Percentiles rank a stretch among this genome's conserved stretches.
Conservation (phyloP, 2,113 vertebrate species). For the Lontra canadensis region DNA sequence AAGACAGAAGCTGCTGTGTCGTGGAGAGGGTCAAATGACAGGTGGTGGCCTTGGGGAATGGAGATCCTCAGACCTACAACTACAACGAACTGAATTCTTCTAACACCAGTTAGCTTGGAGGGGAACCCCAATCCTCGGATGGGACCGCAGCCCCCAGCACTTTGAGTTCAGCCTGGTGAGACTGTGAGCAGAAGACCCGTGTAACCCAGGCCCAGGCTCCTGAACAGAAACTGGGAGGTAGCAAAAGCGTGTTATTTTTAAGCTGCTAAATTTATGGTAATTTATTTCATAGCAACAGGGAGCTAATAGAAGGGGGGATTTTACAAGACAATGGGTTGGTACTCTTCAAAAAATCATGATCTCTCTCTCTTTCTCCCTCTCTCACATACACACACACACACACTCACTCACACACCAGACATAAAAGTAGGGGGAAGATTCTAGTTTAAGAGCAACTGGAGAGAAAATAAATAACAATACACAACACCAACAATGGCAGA, state of each 20-base stretch:
- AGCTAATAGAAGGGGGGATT: neutral
- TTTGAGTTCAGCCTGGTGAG: neutral
- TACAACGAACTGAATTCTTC: neutral
- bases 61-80: neutral
- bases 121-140: neutral
- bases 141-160: neutral
- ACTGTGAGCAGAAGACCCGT: neutral
- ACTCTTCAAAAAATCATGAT: neutral
- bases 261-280: neutral
- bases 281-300: neutral
- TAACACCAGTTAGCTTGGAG: neutral
- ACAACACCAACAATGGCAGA: neutral
- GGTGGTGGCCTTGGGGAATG: neutral
- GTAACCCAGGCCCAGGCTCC: no score
- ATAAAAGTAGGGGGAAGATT: neutral
- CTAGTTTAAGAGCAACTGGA: neutral
- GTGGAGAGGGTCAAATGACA: neutral
- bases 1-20: neutral
- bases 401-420: neutral
- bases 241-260: neutral
- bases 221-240: neutral
- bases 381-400: neutral
- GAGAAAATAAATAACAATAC: neutral
- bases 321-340: neutral
- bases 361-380: no score